Conservation (phyloP, 2,113 vertebrate genomes). For the Sander lucioperca region DNA sequence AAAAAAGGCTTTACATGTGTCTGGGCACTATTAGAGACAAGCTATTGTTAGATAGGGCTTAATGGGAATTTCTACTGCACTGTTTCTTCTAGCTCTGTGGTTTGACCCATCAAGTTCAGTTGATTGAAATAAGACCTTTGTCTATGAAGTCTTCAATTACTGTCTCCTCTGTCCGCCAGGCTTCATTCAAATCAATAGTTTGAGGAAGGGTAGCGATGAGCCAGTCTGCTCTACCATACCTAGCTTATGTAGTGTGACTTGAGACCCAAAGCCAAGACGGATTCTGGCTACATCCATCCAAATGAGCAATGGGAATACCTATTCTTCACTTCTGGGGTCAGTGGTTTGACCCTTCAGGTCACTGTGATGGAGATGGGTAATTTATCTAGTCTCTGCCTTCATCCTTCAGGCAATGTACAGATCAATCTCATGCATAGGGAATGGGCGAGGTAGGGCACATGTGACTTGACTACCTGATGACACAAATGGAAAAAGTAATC, state of each 20-base stretch:
- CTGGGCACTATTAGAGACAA: neutral
- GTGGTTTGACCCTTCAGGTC: conserved; percentile 38
- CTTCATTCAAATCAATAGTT: conserved; percentile 54
- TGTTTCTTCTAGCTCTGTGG: conserved; percentile 1
- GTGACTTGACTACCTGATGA: neutral
- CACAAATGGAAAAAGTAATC: neutral
- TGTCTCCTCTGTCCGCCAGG: conserved; percentile 31
- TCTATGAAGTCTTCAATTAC: conserved; percentile 35
- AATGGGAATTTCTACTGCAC: neutral
- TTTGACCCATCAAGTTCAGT: conserved; percentile 25
- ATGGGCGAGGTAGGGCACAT: neutral
- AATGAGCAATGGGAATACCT: conserved; percentile 25
- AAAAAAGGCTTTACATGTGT: neutral
- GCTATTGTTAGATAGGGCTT: neutral
- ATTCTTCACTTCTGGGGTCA: conserved; percentile 33
- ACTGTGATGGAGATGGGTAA: conserved; percentile 33
- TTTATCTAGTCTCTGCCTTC: conserved; percentile 25
- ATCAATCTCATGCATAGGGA: conserved; percentile 1
- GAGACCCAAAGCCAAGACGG: conserved; percentile 16
- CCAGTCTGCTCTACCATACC: conserved; percentile 8
- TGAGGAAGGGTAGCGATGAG: conserved; percentile 41
- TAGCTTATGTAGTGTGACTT: conserved; percentile 24
- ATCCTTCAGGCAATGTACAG: conserved; percentile 28
- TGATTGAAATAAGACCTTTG: conserved; percentile 35
- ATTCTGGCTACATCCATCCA: conserved; percentile 32